Evolutionary conservation across 2,888 invertebrate species (phyloP), one percentile per base, ranked within the genome.

Genomic region (Antheraea yamamai): DNA sequence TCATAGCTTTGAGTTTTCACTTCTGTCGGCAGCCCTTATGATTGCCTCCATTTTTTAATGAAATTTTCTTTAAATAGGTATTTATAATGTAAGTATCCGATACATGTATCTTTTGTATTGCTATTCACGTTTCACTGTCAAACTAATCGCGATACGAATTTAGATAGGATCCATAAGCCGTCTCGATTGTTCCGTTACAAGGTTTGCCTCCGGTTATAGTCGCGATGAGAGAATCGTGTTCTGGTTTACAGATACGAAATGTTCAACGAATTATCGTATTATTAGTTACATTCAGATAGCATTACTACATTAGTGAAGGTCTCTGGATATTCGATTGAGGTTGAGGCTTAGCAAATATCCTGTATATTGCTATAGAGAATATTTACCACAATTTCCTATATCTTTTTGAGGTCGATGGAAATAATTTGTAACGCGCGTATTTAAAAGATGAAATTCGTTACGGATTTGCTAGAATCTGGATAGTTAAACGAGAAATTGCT

Each of bases 151-250:
- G 77, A 80, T 83, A 80, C 78, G 70, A 83, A 80, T 81, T 82
- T 77, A 78, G 77, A 58, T 78, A 75, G 73, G 12, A 74, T 70
- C 74, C 70, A 51, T 74, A 74, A 74, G 55, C 74, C 74, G 52
- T 35, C 74, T 68, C 39, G 75, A 75, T 75, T 73, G 73, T 68
- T 52, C 81, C 81, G 81, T 79, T 79, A 78, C 73, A 77, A 81
- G 80, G 81, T 81, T 81, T 79, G 81, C 81, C 81, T 80, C 77
- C 81, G 64, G 76, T 76, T 76, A 66, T 66, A 66, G 64, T 66
- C 82, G 75, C 80, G 82, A 85, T 85, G 83, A 82, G 84, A 79
- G 82, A 84, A 83, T 81, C 83, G 81, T 84, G 84, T 85, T 81
- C 78, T 81, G 80, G 81, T 81, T 82, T 75, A 77, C 74, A 78